Evolutionary conservation across 2,113 vertebrate genomes (phyloP), one percentile per base, ranked within the genome.

Genomic region (Acanthochromis polyacanthus): DNA sequence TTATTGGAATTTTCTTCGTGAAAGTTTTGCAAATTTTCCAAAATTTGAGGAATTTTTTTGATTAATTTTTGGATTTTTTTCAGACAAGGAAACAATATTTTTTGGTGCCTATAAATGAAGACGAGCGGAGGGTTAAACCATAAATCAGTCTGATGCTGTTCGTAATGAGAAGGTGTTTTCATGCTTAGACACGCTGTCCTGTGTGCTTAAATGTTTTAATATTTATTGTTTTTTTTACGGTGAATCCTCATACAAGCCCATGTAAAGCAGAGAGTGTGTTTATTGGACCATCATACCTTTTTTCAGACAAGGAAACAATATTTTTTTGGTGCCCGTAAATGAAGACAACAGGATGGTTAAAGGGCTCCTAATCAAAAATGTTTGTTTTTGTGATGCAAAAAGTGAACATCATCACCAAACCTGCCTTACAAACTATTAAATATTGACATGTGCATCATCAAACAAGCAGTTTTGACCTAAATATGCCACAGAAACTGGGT

Each of bases 181-280:
- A 2, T 48, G 69, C 61, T 61, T 28, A 0, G 40, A 10, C 30
- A 22, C 32, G 32, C 32, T 8, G 32, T 36, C 32, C 32, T 36
- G 32, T 20, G 45, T 51, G 9, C 25, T 40, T 57, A 51, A 38
- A 53, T 53, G 36, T 12, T 4, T 15, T 25, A 38, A 4, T 25
- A 43, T 32, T 36, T 40, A 19, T 48, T 68, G 2, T n/a, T n/a
- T 46, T 20, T 64, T n/a, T 52, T 19, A 12, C 17, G 5, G 5
- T 36, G 7, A 36, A 36, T 20, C 17, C 5, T 46, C 46, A 28
- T 16, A 57, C 7, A 2, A 20, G 2, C 22, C 0, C 19, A 23
- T 63, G 3, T 43, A 43, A 43, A 43, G 40, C 12, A 14, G 40
- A 14, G 10, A 43, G 40, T 4, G 60, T 52, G 28, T 81, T 83